Percentiles rank a stretch among this genome's conserved stretches.
Conservation (phyloP, 2,888 invertebrate genomes). For the Hofmannophila pseudospretella region DNA sequence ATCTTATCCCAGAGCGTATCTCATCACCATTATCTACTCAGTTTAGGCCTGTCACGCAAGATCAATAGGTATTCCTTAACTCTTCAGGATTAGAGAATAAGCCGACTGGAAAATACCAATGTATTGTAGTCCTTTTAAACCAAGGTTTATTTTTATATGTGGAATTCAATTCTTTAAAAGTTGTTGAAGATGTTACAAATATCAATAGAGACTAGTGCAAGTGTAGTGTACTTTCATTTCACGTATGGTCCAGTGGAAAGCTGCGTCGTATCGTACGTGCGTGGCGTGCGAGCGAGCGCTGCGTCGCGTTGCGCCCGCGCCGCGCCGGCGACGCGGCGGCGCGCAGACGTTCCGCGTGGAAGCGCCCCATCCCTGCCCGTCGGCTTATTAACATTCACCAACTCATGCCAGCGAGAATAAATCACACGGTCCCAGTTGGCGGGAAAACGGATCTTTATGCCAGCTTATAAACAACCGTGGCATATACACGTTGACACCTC, state of each 20-base stretch:
- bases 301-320: slow-evolving; percentile 4
- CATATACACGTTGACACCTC: slow-evolving; percentile 37
- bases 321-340: slow-evolving; percentile 1
- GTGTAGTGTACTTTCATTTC: slow-evolving; percentile 1
- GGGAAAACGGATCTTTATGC: slow-evolving; percentile 41
- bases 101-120: no score
- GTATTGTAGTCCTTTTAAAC: no score
- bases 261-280: slow-evolving; percentile 35
- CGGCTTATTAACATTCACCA: slow-evolving; percentile 47
- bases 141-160: no score
- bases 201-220: background rate
- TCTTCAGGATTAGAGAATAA: no score
- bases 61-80: no score
- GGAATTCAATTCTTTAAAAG: no score
- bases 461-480: slow-evolving; percentile 50
- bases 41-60: no score
- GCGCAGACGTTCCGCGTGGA: slow-evolving; percentile 9
- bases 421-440: slow-evolving; percentile 49
- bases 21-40: no score
- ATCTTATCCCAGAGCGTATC: no score
- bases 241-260: slow-evolving; percentile 31
- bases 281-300: slow-evolving; percentile 18
- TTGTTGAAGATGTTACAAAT: no score
- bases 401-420: slow-evolving; percentile 38
- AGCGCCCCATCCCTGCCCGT: slow-evolving; percentile 18